Percentiles rank a stretch among this genome's conserved stretches.
Conservation (phyloP, 2,113 vertebrate species). For the Dipodomys merriami region DNA sequence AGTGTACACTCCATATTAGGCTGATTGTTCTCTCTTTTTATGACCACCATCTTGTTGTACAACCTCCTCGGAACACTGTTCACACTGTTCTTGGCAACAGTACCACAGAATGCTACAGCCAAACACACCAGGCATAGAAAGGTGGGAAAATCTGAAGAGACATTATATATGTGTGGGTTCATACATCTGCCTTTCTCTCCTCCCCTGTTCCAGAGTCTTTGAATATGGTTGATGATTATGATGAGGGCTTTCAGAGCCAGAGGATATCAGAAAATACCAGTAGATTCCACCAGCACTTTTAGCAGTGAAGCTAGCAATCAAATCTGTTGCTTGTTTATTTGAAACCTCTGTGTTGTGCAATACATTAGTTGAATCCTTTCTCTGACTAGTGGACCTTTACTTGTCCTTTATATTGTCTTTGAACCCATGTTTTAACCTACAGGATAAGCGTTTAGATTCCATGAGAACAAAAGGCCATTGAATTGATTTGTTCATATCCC, state of each 20-base stretch:
- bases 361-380: not conserved
- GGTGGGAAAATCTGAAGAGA: not conserved
- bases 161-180: not conserved
- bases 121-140: not conserved
- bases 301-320: not conserved
- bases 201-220: not conserved
- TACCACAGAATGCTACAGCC: not conserved
- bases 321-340: not conserved
- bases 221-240: not conserved
- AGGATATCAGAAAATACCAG: not conserved
- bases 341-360: not conserved
- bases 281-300: not conserved
- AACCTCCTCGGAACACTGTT: not conserved
- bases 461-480: not conserved
- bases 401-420: not conserved
- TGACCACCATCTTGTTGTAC: not conserved
- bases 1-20: not conserved
- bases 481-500: not conserved
- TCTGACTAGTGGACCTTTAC: not conserved
- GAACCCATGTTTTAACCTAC: not conserved
- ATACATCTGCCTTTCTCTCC: not conserved
- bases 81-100: rapidly evolving
- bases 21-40: not conserved
- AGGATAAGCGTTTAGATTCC: not conserved
- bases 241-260: not conserved